A percentile compares a stretch with the other conserved stretches of the same genome.
These are phyloP conservation scores for Coptodon bakossiorum DNA, from an alignment of 2,113 vertebrate species.

Conservation along the genomic window DNA sequence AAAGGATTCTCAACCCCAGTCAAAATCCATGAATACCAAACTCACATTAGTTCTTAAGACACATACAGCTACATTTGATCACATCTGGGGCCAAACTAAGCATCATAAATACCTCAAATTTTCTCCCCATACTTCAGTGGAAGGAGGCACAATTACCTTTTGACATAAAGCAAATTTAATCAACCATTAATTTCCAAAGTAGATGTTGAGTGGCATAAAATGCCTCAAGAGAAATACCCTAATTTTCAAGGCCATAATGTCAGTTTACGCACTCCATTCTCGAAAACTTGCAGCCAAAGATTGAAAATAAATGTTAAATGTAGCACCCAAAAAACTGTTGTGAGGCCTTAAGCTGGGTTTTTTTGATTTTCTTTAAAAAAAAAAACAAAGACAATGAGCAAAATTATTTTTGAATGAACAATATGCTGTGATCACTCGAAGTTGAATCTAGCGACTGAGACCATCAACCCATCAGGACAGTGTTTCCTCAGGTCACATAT, in stretches of 20 bases:
- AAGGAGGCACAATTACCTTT: background rate
- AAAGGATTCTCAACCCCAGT: background rate
- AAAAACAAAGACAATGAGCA: background rate
- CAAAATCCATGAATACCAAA: background rate
- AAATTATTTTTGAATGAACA: background rate
- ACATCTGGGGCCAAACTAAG: background rate
- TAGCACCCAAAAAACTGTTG: background rate
- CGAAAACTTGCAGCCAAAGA: background rate
- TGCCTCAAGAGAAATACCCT: background rate
- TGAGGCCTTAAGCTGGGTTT: background rate
- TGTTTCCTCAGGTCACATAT: background rate
- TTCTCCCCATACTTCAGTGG: background rate
- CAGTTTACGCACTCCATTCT: background rate
- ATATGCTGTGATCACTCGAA: background rate
- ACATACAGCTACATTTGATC: background rate
- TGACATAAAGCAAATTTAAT: background rate
- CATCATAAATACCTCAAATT: background rate
- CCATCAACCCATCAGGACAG: background rate
- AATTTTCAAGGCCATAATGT: background rate
- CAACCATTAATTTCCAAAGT: background rate
- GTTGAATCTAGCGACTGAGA: background rate
- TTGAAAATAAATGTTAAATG: background rate
- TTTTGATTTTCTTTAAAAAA: background rate
- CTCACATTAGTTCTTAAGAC: background rate
- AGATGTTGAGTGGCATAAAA: background rate